Evolutionary conservation across 2,888 invertebrate genomes (phyloP), one percentile per base, ranked within the genome.

Genomic region (Cerceris rybyensis): DNA sequence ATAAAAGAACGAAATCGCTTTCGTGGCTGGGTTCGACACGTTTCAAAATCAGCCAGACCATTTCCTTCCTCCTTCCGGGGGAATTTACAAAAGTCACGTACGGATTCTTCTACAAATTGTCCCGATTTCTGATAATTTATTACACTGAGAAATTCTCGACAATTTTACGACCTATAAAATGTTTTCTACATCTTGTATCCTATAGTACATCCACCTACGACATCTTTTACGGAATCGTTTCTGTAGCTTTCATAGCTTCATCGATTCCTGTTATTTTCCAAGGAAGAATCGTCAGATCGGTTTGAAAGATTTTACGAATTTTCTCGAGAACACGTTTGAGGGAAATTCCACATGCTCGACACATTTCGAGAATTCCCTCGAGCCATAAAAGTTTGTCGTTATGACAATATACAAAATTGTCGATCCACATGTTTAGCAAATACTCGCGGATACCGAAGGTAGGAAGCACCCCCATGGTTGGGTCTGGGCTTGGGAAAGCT

Each of bases 401-500:
- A 54, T 46, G 71, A 59, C 74, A 61, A 57, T 54, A 61, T 8
- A 55, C 55, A 49, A 64, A 82, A 59, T 76, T 59, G 59, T n/a
- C 70, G 46, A 70, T 78, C 41, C 80, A 70, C 71, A 55, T 77
- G 76, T 81, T 82, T 59, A 67, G 43, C 80, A 75, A 72, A 72
- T 71, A 71, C n/a, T 75, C 46, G 61, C 57, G 49, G 61, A 6
- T 5, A 16, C 39, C 67, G 59, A 70, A 6, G 59, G 57, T n/a
- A 64, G 75, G 39, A 64, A 67, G 57, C 60, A 60, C 59, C 64
- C 73, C 58, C 67, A 59, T 17, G 39, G 49, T 41, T 42, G 14
- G 11, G 52, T 50, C 49, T 8, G 8, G 58, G 78, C 86, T 83
- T 83, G 86, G 86, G 85, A 86, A 86, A 76, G 71, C 71, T 52